Evolutionary conservation across 2,113 vertebrate genomes (phyloP).

Genomic region (Ochotona princeps): DNA sequence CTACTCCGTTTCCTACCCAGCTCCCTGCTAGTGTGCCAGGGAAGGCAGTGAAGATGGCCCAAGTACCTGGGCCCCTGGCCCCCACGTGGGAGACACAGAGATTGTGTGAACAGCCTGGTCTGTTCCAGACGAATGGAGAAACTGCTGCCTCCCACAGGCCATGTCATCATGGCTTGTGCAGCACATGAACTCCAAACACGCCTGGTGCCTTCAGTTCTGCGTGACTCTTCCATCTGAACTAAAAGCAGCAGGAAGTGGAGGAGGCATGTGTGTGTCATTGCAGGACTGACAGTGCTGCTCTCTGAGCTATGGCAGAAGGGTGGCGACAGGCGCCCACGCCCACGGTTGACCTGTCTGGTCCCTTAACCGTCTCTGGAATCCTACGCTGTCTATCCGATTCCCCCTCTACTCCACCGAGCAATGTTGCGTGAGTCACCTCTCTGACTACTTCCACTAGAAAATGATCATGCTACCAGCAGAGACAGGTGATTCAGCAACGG

Average conservation of each 20-base stretch:
- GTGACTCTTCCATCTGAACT: not conserved
- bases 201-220: not conserved
- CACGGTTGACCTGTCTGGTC: not conserved
- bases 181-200: not conserved
- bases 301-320: not conserved
- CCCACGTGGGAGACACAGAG: too few species aligned
- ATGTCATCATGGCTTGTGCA: not conserved
- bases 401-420: not conserved
- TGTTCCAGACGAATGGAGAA: not conserved
- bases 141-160: not conserved
- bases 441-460: constrained; percentile 3
- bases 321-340: not conserved
- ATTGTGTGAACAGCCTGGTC: not conserved
- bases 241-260: not conserved
- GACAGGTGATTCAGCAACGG: constrained; percentile 32
- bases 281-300: not conserved
- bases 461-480: not conserved
- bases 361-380: not conserved
- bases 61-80: too few species aligned
- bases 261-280: not conserved
- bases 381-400: not conserved
- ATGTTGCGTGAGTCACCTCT: constrained; percentile 15
- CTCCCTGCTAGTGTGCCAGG: too few species aligned
- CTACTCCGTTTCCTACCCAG: too few species aligned
- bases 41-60: too few species aligned